Evolutionary conservation across 1,140 invertebrate species (phyloP).

Genomic region (Drosophila tsacasi): DNA sequence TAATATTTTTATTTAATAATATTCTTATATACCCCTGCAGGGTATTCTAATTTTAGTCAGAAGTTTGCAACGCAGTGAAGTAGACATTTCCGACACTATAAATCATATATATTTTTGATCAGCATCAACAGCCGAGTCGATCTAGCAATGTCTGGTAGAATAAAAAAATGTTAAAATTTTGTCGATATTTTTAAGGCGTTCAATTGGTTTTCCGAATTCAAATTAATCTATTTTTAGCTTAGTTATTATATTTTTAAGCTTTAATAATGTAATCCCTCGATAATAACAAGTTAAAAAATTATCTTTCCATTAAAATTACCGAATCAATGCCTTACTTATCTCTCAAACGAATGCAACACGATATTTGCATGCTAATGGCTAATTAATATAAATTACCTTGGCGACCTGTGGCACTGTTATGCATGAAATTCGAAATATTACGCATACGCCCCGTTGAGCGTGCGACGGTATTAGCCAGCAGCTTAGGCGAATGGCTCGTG

Average conservation of each 20-base stretch:
- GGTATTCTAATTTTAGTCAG: too few species aligned
- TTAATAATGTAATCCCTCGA: background rate
- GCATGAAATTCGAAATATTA: conserved; percentile 64
- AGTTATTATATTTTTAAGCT: too few species aligned
- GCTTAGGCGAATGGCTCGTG: conserved; percentile 9
- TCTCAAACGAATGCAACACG: conserved; percentile 28
- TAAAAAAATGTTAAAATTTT: too few species aligned
- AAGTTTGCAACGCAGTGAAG: too few species aligned
- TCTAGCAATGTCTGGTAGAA: too few species aligned
- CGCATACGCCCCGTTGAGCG: conserved; percentile 38
- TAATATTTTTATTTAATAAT: background rate
- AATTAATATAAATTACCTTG: conserved; percentile 70
- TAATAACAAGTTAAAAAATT: background rate
- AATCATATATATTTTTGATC: too few species aligned
- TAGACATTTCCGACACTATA: too few species aligned
- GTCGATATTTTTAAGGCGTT: too few species aligned
- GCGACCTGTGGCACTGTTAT: conserved; percentile 39
- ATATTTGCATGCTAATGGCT: conserved; percentile 61
- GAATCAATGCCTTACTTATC: background rate
- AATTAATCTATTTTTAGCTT: too few species aligned
- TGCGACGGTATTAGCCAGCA: conserved; percentile 38
- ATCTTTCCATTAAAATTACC: background rate
- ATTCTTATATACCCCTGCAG: too few species aligned
- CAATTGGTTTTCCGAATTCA: too few species aligned
- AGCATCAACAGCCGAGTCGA: too few species aligned